Conservation (phyloP, 2,888 invertebrate species). For the Patella depressa region DNA sequence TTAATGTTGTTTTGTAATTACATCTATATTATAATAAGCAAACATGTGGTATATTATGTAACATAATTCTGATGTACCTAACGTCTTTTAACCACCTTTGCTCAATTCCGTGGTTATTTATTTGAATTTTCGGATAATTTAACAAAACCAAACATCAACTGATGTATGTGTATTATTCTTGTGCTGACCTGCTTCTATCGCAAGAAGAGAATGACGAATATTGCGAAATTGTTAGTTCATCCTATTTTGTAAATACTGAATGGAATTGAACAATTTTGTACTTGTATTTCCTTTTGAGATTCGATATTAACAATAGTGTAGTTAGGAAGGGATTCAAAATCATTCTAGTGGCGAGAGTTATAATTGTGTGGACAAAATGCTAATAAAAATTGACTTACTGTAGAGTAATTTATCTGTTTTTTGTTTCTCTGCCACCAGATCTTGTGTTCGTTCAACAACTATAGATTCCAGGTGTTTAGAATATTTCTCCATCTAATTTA, state of each 20-base stretch:
- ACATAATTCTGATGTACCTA: not conserved
- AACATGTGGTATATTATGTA: not conserved
- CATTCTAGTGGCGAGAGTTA: too few relatives aligned
- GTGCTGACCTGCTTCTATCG: too few relatives aligned
- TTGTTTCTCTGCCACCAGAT: conserved; percentile 59
- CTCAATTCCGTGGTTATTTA: not conserved
- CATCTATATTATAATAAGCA: not conserved
- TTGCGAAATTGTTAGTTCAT: too few relatives aligned
- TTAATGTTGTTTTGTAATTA: not conserved
- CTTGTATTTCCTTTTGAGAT: too few relatives aligned
- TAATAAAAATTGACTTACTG: conserved; percentile 43
- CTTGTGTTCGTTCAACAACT: conserved; percentile 59
- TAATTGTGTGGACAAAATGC: too few relatives aligned
- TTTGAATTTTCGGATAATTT: not conserved
- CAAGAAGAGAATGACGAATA: too few relatives aligned
- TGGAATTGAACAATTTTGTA: too few relatives aligned
- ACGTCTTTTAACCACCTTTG: not conserved
- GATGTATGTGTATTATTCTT: too few relatives aligned
- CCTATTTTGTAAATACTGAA: too few relatives aligned
- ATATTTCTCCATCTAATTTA: conserved; percentile 62
- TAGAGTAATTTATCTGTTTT: conserved; percentile 61
- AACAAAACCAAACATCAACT: too few relatives aligned
- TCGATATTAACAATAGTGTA: too few relatives aligned
- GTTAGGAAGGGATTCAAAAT: too few relatives aligned
- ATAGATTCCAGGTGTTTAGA: conserved; percentile 60